These are phyloP conservation scores for Drosophila parvula DNA, from an alignment of 1,140 invertebrate genomes.

Conservation along the genomic window DNA sequence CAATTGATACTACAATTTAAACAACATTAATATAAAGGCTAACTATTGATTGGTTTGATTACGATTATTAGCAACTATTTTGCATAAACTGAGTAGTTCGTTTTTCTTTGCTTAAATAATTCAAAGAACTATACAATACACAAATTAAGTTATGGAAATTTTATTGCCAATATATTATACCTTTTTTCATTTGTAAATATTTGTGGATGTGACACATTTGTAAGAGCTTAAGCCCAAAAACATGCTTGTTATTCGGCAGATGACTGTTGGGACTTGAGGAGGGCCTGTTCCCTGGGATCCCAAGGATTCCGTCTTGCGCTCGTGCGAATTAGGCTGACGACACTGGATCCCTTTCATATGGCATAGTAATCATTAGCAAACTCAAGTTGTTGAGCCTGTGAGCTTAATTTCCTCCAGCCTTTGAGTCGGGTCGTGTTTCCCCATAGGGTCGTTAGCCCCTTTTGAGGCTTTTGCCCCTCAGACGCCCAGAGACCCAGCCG, in stretches of 20 bases:
- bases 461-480: constrained; percentile 39
- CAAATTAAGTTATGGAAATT: too few species aligned
- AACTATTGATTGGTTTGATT: too few species aligned
- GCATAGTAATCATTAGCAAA: constrained; percentile 31
- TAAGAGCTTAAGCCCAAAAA: background rate
- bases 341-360: constrained; percentile 15
- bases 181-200: background rate
- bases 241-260: background rate
- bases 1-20: too few species aligned
- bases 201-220: background rate
- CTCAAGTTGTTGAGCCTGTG: constrained; percentile 27
- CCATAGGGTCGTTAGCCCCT: constrained; percentile 46
- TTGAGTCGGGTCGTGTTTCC: constrained; percentile 31
- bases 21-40: too few species aligned
- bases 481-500: constrained; percentile 14
- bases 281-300: background rate
- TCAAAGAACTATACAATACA: too few species aligned
- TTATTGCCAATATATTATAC: background rate
- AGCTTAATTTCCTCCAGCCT: constrained; percentile 36
- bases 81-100: too few species aligned
- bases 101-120: too few species aligned
- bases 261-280: background rate
- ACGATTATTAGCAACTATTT: too few species aligned
- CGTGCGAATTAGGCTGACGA: background rate
- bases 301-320: background rate